A percentile compares a stretch with the other conserved stretches of the same genome.
phyloP scores from a whole-genome alignment of 2,888 invertebrate genomes.

The Tricholauxania praeusta region DNA sequence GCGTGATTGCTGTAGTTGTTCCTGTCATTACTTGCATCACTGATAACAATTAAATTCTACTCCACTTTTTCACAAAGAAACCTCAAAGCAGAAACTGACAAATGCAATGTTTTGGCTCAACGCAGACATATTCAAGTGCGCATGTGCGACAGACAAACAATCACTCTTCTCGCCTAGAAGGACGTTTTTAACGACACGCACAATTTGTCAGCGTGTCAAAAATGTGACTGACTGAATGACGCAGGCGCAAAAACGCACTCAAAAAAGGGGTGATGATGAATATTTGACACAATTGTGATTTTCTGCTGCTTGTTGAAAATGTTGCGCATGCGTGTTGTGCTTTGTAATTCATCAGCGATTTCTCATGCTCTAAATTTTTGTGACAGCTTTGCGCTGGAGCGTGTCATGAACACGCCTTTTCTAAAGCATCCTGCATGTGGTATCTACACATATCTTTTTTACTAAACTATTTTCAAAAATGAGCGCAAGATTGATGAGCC shows the following conservation, averaged over 20 bases:
- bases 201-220: conserved; percentile 21
- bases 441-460: too few species aligned
- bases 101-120: conserved; percentile 28
- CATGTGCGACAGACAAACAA: conserved; percentile 13
- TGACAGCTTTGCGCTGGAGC: conserved; percentile 29
- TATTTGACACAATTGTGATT: conserved; percentile 10
- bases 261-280: conserved; percentile 31
- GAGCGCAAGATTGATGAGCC: conserved; percentile 4
- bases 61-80: background rate
- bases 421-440: background rate
- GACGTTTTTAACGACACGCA: conserved; percentile 18
- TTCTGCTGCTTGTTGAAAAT: background rate
- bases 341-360: conserved; percentile 32
- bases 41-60: background rate
- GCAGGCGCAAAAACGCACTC: background rate
- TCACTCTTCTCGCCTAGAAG: background rate
- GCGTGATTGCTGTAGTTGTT: conserved; percentile 18
- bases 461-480: background rate
- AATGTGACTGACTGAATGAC: background rate
- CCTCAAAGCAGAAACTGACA: background rate
- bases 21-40: conserved; percentile 15
- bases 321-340: conserved; percentile 10
- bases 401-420: conserved; percentile 33
- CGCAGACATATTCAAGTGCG: conserved; percentile 30
- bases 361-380: conserved; percentile 27